Conservation (phyloP, 1,140 invertebrate genomes). For the Octopus bimaculoides region DNA sequence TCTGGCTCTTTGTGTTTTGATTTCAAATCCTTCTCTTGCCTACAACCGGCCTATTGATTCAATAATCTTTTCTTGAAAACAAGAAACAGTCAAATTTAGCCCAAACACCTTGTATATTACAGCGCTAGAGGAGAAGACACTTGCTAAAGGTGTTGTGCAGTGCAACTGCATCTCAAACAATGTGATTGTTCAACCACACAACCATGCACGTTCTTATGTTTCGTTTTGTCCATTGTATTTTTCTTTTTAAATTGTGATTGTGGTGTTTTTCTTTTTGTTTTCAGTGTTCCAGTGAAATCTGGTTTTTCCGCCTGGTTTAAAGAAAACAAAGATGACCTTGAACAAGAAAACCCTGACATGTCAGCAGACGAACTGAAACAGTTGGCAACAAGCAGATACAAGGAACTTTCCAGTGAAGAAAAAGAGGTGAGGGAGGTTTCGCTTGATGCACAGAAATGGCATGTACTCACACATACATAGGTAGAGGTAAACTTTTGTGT, state of each 20-base stretch:
- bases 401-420: conserved; percentile 45
- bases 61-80: too few species aligned
- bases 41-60: too few species aligned
- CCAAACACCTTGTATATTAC: too few species aligned
- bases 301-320: conserved; percentile 51
- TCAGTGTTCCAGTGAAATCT: conserved; percentile 13
- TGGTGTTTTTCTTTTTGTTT: neutral
- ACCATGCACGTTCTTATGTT: too few species aligned
- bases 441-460: neutral
- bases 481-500: neutral
- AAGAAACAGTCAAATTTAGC: too few species aligned
- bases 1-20: too few species aligned
- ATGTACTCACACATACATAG: neutral
- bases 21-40: too few species aligned
- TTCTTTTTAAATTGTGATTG: neutral
- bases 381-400: conserved; percentile 40
- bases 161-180: too few species aligned
- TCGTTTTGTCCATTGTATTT: too few species aligned
- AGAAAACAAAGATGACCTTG: conserved; percentile 31
- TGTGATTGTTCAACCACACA: too few species aligned
- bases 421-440: conserved; percentile 37
- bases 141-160: too few species aligned
- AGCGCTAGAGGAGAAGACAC: too few species aligned
- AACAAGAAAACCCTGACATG: conserved; percentile 37
- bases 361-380: conserved; percentile 40